Base-by-base conservation (phyloP, 2,113 vertebrate genomes). In the Cnemophilus loriae region DNA sequence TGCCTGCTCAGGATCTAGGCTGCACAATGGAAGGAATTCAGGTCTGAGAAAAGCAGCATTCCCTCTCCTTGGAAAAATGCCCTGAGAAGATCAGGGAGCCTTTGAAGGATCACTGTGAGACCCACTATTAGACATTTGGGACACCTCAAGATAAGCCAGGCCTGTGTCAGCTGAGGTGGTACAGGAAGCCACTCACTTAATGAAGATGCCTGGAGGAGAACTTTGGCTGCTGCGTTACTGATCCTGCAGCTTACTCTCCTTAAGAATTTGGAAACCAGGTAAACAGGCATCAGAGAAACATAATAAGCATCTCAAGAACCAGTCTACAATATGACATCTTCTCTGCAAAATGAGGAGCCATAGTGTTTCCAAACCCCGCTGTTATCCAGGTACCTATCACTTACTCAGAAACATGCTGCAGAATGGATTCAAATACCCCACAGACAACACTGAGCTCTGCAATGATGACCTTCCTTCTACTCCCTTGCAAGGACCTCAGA, bases 61-160 rank as follows among this genome's bases (percentile, higher is more conserved):
- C 23, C 19, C 4, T 63, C 52, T 59, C 14, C 35, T 78, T 70
- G 21, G 39, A 70, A 84, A 65, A 75, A 57, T 11, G 21, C 30
- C 35, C 21, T 6, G 16, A 89, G 56, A 70, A 63, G 27, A 84
- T 23, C 33, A 39, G 21, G 6, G 23, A 74, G 44, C 12, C 56
- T 56, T 37, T 41, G 56, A 5, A 84, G 39, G 22, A 42, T 35
- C 33, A 42, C 47, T 10, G 23, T 7, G 13, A 89, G 59, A 81
- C 5, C 11, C 30, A 32, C 7, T 1, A 0, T 8, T 19, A 39
- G 27, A 71, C 68, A 81, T 13, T 1, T 1, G 2, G 37, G 76
- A 53, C 14, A 70, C 27, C 21, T 64, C 8, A 11, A 23, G 23
- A n/a, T 87, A 50, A 75, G 74, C 6, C 73, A 81, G 84, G 42